These are phyloP conservation scores for Rhimphoctona megacephalus DNA, from an alignment of 2,888 invertebrate genomes.

Conservation along the genomic window DNA sequence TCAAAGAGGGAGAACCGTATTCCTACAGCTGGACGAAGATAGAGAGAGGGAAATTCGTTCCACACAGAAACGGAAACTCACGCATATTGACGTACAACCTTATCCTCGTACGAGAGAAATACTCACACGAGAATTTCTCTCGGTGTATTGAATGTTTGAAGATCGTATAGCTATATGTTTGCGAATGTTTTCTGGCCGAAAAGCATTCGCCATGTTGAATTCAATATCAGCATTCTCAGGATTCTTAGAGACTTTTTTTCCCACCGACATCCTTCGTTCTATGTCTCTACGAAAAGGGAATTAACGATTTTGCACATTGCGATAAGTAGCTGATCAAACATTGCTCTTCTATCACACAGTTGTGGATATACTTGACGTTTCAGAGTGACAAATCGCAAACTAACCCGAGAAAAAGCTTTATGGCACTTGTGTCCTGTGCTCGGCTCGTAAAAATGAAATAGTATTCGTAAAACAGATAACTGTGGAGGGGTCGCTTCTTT, in stretches of 20 bases:
- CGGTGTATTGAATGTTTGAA: constrained; percentile 62
- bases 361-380: constrained; percentile 29
- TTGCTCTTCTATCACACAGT: constrained; percentile 17
- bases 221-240: constrained; percentile 83
- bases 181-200: constrained; percentile 70
- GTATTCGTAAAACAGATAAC: constrained; percentile 47
- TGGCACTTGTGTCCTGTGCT: constrained; percentile 30
- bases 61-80: constrained; percentile 53
- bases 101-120: constrained; percentile 52
- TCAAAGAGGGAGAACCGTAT: constrained; percentile 29
- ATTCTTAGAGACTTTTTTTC: constrained; percentile 80
- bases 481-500: not conserved
- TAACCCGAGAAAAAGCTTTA: constrained; percentile 32
- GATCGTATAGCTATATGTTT: constrained; percentile 53
- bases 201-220: constrained; percentile 84
- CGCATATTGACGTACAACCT: constrained; percentile 68
- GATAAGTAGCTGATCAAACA: constrained; percentile 37
- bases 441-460: constrained; percentile 49
- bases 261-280: not conserved
- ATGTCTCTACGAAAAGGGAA: not conserved
- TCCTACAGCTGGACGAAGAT: constrained; percentile 28
- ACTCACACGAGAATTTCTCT: constrained; percentile 47
- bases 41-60: constrained; percentile 47
- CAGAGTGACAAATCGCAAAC: constrained; percentile 37
- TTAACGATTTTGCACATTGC: constrained; percentile 22